A percentile compares a stretch with the other conserved stretches of the same genome.
phyloP scores from a whole-genome alignment of 2,113 vertebrate species.

The Tupaia chinensis region DNA sequence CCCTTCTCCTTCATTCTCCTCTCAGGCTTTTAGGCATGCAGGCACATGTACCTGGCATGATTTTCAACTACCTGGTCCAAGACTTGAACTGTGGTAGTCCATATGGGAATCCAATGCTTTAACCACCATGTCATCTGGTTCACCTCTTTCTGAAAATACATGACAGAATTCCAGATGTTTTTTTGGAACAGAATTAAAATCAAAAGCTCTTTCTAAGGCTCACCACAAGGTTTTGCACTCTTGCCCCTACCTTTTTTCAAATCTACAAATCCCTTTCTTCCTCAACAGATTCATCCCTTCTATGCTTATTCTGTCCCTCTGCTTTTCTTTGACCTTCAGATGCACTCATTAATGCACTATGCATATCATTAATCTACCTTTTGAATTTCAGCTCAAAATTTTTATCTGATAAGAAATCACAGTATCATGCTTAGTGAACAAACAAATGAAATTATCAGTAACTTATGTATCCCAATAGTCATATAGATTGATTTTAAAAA shows the following conservation, averaged over 20 bases:
- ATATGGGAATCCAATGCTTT: too few species aligned
- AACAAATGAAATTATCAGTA: neutral
- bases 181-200: neutral
- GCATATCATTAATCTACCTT: neutral
- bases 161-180: neutral
- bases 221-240: neutral
- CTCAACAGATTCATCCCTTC: neutral
- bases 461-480: neutral
- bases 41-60: too few species aligned
- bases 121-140: too few species aligned
- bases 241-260: neutral
- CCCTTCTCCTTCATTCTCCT: too few species aligned
- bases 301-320: neutral
- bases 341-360: neutral
- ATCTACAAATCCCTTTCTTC: neutral
- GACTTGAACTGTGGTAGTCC: too few species aligned
- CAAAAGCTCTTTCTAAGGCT: neutral
- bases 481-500: neutral
- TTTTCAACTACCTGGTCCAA: too few species aligned
- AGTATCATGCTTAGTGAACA: neutral
- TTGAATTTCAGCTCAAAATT: neutral
- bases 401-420: neutral
- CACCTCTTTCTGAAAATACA: neutral
- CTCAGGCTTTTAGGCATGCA: too few species aligned
- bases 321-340: neutral